Base-by-base conservation (phyloP, 2,797 vertebrate species). In the Cynopterus sphinx region DNA sequence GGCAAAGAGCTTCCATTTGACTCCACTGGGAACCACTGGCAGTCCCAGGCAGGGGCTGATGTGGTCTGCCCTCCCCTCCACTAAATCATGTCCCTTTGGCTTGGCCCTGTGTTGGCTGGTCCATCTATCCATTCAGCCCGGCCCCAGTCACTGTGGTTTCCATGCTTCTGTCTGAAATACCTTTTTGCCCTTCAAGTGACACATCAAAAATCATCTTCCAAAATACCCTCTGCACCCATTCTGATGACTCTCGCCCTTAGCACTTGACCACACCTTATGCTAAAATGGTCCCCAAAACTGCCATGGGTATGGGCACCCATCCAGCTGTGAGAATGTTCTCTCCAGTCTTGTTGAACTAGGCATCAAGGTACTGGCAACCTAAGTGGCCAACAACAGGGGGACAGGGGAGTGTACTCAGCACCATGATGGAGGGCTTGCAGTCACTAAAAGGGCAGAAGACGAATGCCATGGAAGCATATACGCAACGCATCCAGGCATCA, bases 381-480 rank as follows among this genome's bases (percentile, higher is more conserved):
- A 65, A 51, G 39, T 5, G 33, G 41, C 24, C 75, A 19, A n/a
- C 2, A 1, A 6, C 83, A 53, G 51, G 41, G 43, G 59, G 53
- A 24, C 6, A 3, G 43, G 59, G 11, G 9, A 39, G 36, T 10
- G 17, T 11, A 11, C 53, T 31, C 22, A 19, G 63, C 1, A 36
- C n/a, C 21, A 6, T 0, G 0, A n/a, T 0, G 4, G 53, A 57
- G 46, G 26, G 55, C 41, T 12, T 11, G 19, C 2, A 6, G 26
- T 53, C 36, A 4, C 1, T 5, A 21, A 33, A 57, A 21, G 11
- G 49, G 63, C 68, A 53, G 68, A 53, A 31, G 49, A 26, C 26
- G 1, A 43, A 11, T 3, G 55, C 68, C 55, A 1, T 1, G n/a
- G 49, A n/a, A 39, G 17, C 19, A 7, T 1, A 6, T 0, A 13